Evolutionary conservation across 2,113 vertebrate genomes (phyloP).

Genomic region (Engystomops pustulosus): DNA sequence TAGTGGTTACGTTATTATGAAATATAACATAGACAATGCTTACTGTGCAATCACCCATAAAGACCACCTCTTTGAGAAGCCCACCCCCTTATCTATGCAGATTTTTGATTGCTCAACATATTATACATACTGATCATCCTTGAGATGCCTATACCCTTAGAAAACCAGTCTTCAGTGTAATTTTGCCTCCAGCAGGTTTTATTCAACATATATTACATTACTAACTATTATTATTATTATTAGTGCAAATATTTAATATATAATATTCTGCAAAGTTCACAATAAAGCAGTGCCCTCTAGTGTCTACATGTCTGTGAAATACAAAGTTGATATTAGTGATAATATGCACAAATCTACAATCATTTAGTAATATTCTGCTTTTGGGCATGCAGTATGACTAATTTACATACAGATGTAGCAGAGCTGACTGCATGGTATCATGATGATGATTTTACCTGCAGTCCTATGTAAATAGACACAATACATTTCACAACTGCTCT

Average conservation of each 20-base stretch:
- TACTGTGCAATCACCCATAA: too few species aligned
- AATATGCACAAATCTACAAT: neutral
- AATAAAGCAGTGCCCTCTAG: neutral
- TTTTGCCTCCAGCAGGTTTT: too few species aligned
- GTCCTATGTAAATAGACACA: neutral
- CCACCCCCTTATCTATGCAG: too few species aligned
- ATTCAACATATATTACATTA: too few species aligned
- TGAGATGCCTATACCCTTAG: too few species aligned
- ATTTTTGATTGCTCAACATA: too few species aligned
- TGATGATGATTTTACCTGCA: neutral
- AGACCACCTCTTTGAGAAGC: too few species aligned
- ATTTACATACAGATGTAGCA: neutral
- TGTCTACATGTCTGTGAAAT: neutral
- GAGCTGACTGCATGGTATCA: neutral
- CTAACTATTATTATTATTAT: too few species aligned
- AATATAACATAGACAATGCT: neutral
- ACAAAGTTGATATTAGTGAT: neutral
- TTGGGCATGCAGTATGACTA: neutral
- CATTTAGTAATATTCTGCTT: neutral
- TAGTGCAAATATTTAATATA: too few species aligned
- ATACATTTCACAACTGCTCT: too few species aligned
- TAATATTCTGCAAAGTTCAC: neutral
- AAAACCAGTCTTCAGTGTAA: too few species aligned
- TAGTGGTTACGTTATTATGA: neutral
- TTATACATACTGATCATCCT: too few species aligned